A percentile compares a stretch with the other conserved stretches of the same genome.
phyloP scores from a whole-genome alignment of 1,140 invertebrate species.

The Phortica variegata region DNA sequence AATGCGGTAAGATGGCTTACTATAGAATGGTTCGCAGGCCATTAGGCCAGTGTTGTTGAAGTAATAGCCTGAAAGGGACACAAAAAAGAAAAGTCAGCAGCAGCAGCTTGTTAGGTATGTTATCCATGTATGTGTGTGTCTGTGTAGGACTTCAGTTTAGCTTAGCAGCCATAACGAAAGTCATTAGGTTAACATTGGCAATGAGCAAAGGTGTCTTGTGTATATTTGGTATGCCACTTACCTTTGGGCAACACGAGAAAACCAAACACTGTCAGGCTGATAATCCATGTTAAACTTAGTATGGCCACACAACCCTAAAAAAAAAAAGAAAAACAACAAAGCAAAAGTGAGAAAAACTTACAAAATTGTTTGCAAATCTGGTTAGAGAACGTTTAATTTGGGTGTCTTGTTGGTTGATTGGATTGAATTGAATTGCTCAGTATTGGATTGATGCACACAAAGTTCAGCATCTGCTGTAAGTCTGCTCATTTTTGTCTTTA shows the following conservation, averaged over 20 bases:
- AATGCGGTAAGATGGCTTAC: conserved; percentile 71
- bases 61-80: conserved; percentile 66
- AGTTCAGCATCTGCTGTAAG: too few relatives aligned
- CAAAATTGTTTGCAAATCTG: conserved; percentile 16
- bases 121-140: neutral
- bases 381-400: conserved; percentile 9
- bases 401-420: too few relatives aligned
- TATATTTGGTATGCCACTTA: conserved; percentile 16
- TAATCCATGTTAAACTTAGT: conserved; percentile 79
- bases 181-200: neutral
- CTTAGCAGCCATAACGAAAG: too few relatives aligned
- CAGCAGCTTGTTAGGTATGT: neutral
- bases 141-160: too few relatives aligned
- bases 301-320: conserved; percentile 78
- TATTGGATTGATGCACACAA: too few relatives aligned
- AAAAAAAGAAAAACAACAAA: conserved; percentile 8
- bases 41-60: conserved; percentile 81
- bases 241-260: conserved; percentile 75
- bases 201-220: neutral
- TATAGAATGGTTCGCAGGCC: conserved; percentile 84
- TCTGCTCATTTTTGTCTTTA: too few relatives aligned
- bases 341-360: too few relatives aligned
- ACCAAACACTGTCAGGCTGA: conserved; percentile 77
- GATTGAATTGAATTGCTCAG: too few relatives aligned
- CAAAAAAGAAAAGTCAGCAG: conserved; percentile 7